A percentile compares a stretch with the other conserved stretches of the same genome.
Conservation (phyloP, 1,140 invertebrate species). For the Pseudachorutes palmiensis region DNA sequence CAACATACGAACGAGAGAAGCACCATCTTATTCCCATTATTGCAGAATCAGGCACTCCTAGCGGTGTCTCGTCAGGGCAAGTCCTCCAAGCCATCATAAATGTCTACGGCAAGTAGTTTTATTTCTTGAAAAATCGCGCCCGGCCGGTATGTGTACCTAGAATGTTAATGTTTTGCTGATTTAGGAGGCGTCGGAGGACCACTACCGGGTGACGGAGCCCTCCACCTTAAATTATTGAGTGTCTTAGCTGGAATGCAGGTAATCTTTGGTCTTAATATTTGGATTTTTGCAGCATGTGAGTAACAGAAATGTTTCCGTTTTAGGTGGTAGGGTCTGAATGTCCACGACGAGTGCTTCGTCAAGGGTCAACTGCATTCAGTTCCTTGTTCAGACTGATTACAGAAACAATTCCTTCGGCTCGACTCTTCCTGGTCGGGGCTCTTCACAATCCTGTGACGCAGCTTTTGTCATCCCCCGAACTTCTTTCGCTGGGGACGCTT, state of each 20-base stretch:
- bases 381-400: slow-evolving; percentile 81
- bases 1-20: slow-evolving; percentile 30
- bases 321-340: slow-evolving; percentile 38
- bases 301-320: too few species aligned
- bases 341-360: slow-evolving; percentile 57
- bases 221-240: slow-evolving; percentile 35
- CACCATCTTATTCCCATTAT: slow-evolving; percentile 3
- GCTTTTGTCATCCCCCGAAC: slow-evolving; percentile 50
- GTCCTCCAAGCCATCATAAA: slow-evolving; percentile 33
- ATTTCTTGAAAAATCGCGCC: slow-evolving; percentile 4
- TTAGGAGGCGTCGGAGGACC: slow-evolving; percentile 35
- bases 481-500: slow-evolving; percentile 26
- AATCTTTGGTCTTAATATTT: neutral
- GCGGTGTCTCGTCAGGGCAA: slow-evolving; percentile 18
- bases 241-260: slow-evolving; percentile 39
- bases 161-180: neutral
- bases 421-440: slow-evolving; percentile 85
- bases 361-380: slow-evolving; percentile 79
- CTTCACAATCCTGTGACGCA: slow-evolving; percentile 84
- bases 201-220: slow-evolving; percentile 28
- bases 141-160: too few species aligned
- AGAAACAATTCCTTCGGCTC: slow-evolving; percentile 80
- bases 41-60: neutral
- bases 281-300: too few species aligned
- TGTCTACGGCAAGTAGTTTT: slow-evolving; percentile 30